These are phyloP conservation scores for Anguilla obscura DNA, from an alignment of 2,797 vertebrate genomes.

Conservation along the genomic window DNA sequence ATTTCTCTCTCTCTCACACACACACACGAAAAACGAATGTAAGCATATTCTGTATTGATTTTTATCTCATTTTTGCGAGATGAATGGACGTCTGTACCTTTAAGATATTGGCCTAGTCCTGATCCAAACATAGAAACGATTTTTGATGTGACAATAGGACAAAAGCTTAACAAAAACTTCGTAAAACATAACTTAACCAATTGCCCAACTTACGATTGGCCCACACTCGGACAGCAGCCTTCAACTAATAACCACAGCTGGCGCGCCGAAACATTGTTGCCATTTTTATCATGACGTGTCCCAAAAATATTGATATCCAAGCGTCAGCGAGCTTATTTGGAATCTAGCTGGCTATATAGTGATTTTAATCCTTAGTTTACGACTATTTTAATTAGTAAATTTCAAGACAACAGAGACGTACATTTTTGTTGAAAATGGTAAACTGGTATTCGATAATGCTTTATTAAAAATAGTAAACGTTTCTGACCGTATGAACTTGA, in stretches of 20 bases:
- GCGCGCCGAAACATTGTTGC: not conserved
- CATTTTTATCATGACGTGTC: constrained; percentile 34
- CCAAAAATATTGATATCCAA: not conserved
- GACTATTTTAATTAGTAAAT: not conserved
- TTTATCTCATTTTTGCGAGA: too few relatives aligned
- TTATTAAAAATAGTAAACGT: not conserved
- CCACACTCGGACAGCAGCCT: not conserved
- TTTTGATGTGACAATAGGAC: not conserved
- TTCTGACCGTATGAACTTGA: not conserved
- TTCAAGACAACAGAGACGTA: not conserved
- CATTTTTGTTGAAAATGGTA: not conserved
- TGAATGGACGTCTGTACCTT: too few relatives aligned
- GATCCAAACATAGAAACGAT: too few relatives aligned
- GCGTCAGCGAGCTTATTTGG: not conserved
- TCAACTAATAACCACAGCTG: not conserved
- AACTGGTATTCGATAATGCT: not conserved
- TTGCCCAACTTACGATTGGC: not conserved
- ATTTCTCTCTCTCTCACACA: too few relatives aligned
- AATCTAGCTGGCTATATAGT: not conserved
- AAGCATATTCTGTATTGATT: too few relatives aligned
- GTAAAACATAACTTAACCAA: not conserved
- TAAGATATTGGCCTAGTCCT: too few relatives aligned
- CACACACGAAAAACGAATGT: too few relatives aligned
- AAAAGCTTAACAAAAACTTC: not conserved
- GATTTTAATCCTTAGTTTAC: not conserved